Base-by-base conservation (phyloP, 2,888 invertebrate genomes). In the Idaea aversata region DNA sequence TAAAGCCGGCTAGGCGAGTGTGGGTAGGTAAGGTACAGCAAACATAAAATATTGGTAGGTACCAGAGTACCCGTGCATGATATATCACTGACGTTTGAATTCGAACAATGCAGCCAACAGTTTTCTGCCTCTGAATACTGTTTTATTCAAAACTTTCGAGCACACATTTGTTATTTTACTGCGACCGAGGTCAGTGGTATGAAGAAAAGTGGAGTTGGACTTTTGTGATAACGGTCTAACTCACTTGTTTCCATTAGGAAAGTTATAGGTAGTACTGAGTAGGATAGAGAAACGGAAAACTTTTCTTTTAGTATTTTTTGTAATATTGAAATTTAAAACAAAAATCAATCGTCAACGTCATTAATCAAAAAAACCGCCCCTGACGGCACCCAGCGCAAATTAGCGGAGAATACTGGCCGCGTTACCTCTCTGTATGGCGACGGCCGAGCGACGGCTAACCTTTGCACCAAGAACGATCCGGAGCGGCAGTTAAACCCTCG, bases 1-100 rank as follows among this genome's bases (percentile, higher is more conserved):
- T 74, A 63, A 67, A 72, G 62, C 71, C 72, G 74, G 76, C 63
- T 60, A 58, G 35, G 61, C 25, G 66, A 63, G 66, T 67, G 80
- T 77, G 79, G 76, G 76, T 25, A 25, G 25, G 25, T 25, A 25
- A 25, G 25, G 25, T 73, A 80, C 66, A 78, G 79, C 82, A 77
- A 80, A 83, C 81, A 83, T 87, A 84, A 86, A 85, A 87, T 85
- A 87, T 87, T 84, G 77, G 84, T 83, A 79, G 81, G 77, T 77
- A 72, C 83, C 79, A 77, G 77, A 83, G 79, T 77, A 77, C 77
- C 77, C 80, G 73, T 83, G 82, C 82, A 86, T 87, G 85, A 88
- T 87, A 87, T 86, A 87, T 87, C 78, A 83, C 79, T 80, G 81
- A 80, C 83, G 77, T 77, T 78, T 75, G 70, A 74, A 73, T 71